Percentiles rank a stretch among this genome's conserved stretches.
Conservation (phyloP, 2,888 invertebrate species). For the Pasiphila rectangulata region DNA sequence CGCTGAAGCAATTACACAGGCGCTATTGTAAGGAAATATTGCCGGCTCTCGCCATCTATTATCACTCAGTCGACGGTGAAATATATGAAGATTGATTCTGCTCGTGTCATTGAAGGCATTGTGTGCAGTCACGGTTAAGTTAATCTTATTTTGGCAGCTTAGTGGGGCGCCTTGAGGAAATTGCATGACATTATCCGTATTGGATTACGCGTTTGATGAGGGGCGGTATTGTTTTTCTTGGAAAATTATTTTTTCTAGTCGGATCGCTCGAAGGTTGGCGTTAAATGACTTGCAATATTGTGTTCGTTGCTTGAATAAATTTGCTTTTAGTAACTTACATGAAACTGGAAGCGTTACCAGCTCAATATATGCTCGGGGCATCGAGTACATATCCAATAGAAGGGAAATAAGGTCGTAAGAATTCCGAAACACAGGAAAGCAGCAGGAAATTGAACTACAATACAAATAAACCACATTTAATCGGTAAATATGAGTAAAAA, state of each 20-base stretch:
- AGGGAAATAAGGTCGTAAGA: too few relatives aligned
- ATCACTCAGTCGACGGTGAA: slow-evolving; percentile 49
- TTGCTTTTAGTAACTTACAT: background rate
- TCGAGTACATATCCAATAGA: too few relatives aligned
- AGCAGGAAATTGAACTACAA: too few relatives aligned
- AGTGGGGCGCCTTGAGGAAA: slow-evolving; percentile 27
- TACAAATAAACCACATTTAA: too few relatives aligned
- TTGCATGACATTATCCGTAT: slow-evolving; percentile 35
- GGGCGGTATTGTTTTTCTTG: slow-evolving; percentile 31
- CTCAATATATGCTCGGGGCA: too few relatives aligned
- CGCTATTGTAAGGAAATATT: slow-evolving; percentile 49
- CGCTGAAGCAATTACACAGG: slow-evolving; percentile 55
- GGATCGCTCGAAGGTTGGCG: slow-evolving; percentile 6
- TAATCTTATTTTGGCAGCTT: slow-evolving; percentile 34
- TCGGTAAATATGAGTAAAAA: too few relatives aligned
- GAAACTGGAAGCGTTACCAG: too few relatives aligned
- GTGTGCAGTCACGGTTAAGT: slow-evolving; percentile 35
- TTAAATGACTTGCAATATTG: slow-evolving; percentile 10
- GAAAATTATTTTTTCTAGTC: slow-evolving; percentile 12
- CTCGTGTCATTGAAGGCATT: slow-evolving; percentile 46
- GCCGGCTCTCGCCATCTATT: slow-evolving; percentile 43
- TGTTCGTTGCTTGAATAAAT: slow-evolving; percentile 3
- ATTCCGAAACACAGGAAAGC: too few relatives aligned
- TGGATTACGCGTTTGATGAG: slow-evolving; percentile 30
- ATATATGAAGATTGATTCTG: slow-evolving; percentile 55